These are phyloP conservation scores for Drosophila pandora DNA, from an alignment of 1,140 invertebrate genomes.

Conservation along the genomic window DNA sequence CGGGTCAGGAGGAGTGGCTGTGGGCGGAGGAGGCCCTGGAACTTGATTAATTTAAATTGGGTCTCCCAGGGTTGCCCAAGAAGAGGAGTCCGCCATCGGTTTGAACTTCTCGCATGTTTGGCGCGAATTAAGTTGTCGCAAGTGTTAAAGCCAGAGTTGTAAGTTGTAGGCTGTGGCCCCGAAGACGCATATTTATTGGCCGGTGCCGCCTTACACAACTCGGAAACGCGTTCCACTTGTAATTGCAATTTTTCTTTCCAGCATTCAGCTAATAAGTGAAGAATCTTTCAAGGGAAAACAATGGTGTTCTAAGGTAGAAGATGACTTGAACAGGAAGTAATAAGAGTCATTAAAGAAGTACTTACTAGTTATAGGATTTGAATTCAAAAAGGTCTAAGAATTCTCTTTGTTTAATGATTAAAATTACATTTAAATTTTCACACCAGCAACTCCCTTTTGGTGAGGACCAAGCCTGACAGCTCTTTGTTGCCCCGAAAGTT, in stretches of 20 bases:
- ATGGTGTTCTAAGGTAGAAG: not conserved
- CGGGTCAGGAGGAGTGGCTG: constrained; percentile 5
- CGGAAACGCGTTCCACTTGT: constrained; percentile 66
- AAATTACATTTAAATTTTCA: constrained; percentile 12
- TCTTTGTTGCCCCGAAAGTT: constrained; percentile 33
- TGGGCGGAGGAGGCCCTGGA: constrained; percentile 14
- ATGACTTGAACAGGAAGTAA: not conserved
- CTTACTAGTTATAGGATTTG: too few relatives aligned
- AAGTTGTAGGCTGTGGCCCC: constrained; percentile 3
- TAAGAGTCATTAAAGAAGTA: too few relatives aligned
- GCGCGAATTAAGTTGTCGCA: constrained; percentile 74
- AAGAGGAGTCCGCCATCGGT: constrained; percentile 3
- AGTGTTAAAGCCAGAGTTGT: constrained; percentile 56
- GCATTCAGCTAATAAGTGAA: constrained; percentile 8
- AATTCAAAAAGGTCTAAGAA: too few relatives aligned
- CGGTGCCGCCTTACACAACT: constrained; percentile 41
- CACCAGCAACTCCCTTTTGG: not conserved
- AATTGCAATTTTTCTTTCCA: constrained; percentile 31
- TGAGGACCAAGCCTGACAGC: not conserved
- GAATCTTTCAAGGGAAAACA: constrained; percentile 8
- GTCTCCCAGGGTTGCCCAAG: constrained; percentile 13
- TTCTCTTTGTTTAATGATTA: not conserved
- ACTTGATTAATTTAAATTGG: constrained; percentile 75
- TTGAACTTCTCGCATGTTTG: constrained; percentile 55
- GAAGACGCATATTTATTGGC: constrained; percentile 42